Evolutionary conservation across 2,888 invertebrate species (phyloP), one percentile per base, ranked within the genome.

Genomic region (Hydrotaea cyrtoneurina): DNA sequence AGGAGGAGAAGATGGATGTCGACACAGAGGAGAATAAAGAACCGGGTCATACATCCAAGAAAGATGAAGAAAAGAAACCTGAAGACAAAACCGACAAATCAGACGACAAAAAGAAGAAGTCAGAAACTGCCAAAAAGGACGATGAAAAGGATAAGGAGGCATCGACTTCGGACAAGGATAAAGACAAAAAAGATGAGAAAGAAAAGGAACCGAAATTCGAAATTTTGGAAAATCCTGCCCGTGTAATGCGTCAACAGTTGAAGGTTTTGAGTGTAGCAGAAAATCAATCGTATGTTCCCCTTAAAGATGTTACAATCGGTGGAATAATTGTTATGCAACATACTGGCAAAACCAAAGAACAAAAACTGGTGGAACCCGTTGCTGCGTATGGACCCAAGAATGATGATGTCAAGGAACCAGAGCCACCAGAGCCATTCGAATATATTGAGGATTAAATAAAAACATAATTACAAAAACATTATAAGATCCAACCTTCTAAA

Each of bases 371-470:
- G 0, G 98, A 98, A 91, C 97, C 98, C 7, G 98, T 98, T 15
- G 96, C 96, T 91, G 97, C 97, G 0, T 97, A 96, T 89, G 97
- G 97, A 0, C 97, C 97, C 2, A 97, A 97, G 91, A 95, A 96
- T 19, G 98, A 98, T 87, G 99, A 99, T 89, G 98, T 98, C 89
- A 97, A 97, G 90, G 99, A 99, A 93, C 98, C 99, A 0, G 98
- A 98, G 89, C 98, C 98, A 59, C 99, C 99, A 90, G 98, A 98
- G 94, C 98, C 99, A 86, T 99, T 99, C 92, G 98, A 98, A 93
- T 99, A 97, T 93, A 95, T 95, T 88, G 98, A 99, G 92, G 96
- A 96, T 88, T 92, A 92, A 89, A 88, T 0, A 69, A 31, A 50
- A 50, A 7, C 43, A 43, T 43, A 43, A 26, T 69, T 53, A 31